A percentile compares a stretch with the other conserved stretches of the same genome.
These are phyloP conservation scores for Hydropsyche betteni DNA, from an alignment of 2,888 invertebrate genomes.

Conservation along the genomic window DNA sequence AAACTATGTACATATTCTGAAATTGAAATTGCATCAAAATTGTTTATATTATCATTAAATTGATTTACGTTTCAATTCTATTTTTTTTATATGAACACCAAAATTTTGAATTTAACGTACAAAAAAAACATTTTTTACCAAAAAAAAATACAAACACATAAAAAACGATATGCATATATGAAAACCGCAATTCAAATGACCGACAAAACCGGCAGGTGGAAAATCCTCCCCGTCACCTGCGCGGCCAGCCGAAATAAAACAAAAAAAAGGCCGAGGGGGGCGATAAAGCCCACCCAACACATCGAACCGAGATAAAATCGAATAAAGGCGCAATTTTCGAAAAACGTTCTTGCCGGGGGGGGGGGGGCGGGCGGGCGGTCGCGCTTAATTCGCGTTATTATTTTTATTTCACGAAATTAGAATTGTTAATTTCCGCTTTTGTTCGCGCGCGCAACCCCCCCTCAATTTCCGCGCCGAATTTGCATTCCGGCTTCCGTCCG, in stretches of 20 bases:
- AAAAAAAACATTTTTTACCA: too few relatives aligned
- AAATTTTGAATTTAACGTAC: too few relatives aligned
- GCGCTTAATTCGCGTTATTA: constrained; percentile 43
- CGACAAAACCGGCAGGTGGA: constrained; percentile 19
- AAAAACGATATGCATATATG: too few relatives aligned
- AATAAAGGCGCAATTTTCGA: constrained; percentile 45
- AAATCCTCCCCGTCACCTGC: constrained; percentile 9
- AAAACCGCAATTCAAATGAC: constrained; percentile 2
- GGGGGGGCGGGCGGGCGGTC: background rate
- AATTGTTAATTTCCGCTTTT: constrained; percentile 51
- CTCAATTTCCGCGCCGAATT: constrained; percentile 45
- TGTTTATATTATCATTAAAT: too few relatives aligned
- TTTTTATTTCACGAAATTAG: constrained; percentile 50
- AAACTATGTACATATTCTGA: too few relatives aligned
- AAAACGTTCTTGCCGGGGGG: background rate
- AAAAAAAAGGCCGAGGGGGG: constrained; percentile 38
- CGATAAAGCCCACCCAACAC: background rate
- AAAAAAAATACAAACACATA: too few relatives aligned
- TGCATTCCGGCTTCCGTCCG: constrained; percentile 39
- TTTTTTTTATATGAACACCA: too few relatives aligned
- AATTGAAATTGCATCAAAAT: too few relatives aligned
- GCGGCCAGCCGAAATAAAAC: constrained; percentile 38
- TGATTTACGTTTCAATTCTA: too few relatives aligned
- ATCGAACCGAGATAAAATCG: constrained; percentile 42
- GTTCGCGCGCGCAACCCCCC: constrained; percentile 36